Conservation (phyloP, 2,888 invertebrate species). For the Lypha dubia region DNA sequence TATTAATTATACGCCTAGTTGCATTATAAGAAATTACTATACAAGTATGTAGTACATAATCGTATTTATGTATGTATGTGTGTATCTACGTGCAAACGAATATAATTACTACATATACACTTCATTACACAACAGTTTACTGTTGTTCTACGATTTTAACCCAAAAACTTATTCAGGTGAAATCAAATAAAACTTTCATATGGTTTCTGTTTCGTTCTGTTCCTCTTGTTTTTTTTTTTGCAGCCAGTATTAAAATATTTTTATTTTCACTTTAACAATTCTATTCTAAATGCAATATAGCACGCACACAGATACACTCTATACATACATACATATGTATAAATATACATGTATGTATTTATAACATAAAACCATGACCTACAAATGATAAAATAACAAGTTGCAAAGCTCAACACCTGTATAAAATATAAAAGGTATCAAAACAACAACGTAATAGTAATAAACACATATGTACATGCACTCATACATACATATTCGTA, state of each 20-base stretch:
- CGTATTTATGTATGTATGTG: no score
- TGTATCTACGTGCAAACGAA: no score
- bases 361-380: conserved; percentile 68
- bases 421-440: conserved; percentile 12
- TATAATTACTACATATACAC: conserved; percentile 20
- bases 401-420: conserved; percentile 63
- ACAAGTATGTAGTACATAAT: no score
- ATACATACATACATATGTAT: neutral
- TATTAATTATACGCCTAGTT: conserved; percentile 58
- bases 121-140: conserved; percentile 24
- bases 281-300: conserved; percentile 34
- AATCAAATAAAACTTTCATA: conserved; percentile 48
- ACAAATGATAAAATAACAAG: conserved; percentile 62
- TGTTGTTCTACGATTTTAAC: conserved; percentile 53
- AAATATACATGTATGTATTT: neutral
- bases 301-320: conserved; percentile 34
- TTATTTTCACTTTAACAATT: conserved; percentile 48
- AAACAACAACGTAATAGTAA: conserved; percentile 17
- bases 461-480: conserved; percentile 4
- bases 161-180: conserved; percentile 44
- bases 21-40: conserved; percentile 23
- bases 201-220: conserved; percentile 31
- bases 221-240: neutral
- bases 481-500: no score
- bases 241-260: conserved; percentile 16